These are phyloP conservation scores for Aphyosemion australe DNA, from an alignment of 2,113 vertebrate species.

Conservation along the genomic window DNA sequence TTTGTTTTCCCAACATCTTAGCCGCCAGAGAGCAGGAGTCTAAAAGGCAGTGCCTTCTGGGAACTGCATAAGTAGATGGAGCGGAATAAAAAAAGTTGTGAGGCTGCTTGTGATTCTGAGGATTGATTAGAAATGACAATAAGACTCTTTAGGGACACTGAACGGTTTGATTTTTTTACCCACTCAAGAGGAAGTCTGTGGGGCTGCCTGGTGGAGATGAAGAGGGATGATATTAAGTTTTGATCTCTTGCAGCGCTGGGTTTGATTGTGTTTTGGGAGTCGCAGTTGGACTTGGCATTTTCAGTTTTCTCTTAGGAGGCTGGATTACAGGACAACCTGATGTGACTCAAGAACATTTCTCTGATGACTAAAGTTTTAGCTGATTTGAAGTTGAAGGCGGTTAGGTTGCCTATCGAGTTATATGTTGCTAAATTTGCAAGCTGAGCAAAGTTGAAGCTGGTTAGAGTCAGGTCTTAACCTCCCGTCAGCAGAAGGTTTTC, in stretches of 20 bases:
- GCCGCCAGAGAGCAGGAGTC: conserved; percentile 49
- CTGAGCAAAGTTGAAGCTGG: background rate
- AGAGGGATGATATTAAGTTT: conserved; percentile 51
- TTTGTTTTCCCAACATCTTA: conserved; percentile 71
- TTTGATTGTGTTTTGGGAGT: conserved; percentile 47
- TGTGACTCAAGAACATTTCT: conserved; percentile 2
- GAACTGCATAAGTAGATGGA: conserved; percentile 73
- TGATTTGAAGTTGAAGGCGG: too few species aligned
- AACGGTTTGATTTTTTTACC: background rate
- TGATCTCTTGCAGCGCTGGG: conserved; percentile 22
- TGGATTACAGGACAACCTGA: conserved; percentile 1
- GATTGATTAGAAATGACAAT: conserved; percentile 74
- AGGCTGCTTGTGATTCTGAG: conserved; percentile 74
- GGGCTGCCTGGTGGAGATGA: conserved; percentile 30
- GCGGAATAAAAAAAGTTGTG: conserved; percentile 74
- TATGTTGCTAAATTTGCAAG: background rate
- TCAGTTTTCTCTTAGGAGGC: conserved; percentile 15
- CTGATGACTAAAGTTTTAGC: conserved; percentile 32
- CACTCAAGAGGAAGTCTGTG: conserved; percentile 33
- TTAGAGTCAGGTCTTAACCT: conserved; percentile 19
- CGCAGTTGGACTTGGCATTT: conserved; percentile 35
- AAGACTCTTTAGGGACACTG: conserved; percentile 62
- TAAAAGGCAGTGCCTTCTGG: conserved; percentile 79
- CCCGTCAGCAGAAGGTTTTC: conserved; percentile 28
- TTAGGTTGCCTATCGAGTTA: too few species aligned